These are phyloP conservation scores for Anastrepha obliqua DNA, from an alignment of 1,140 invertebrate genomes.

Conservation along the genomic window DNA sequence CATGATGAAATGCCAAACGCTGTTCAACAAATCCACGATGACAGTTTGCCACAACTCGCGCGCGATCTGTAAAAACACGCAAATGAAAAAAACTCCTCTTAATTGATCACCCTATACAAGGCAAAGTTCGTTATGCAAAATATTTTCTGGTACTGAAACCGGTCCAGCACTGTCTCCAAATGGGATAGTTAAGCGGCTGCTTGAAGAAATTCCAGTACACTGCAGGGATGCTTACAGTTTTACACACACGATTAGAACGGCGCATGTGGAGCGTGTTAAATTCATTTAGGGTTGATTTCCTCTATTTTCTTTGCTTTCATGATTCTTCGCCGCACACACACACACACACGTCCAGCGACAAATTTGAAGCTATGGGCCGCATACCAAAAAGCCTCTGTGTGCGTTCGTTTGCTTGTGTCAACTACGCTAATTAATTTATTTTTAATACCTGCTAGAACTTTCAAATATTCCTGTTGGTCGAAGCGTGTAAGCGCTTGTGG, in stretches of 20 bases:
- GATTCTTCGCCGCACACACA: not conserved
- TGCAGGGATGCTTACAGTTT: not conserved
- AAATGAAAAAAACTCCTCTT: no score
- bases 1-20: no score
- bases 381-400: no score
- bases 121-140: no score
- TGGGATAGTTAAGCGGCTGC: not conserved
- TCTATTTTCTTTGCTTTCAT: slow-evolving; percentile 2
- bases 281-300: slow-evolving; percentile 55
- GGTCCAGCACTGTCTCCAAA: not conserved
- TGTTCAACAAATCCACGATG: no score
- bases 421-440: slow-evolving; percentile 55
- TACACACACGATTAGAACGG: not conserved
- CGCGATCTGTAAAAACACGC: no score
- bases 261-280: slow-evolving; percentile 27
- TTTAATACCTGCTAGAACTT: slow-evolving; percentile 55
- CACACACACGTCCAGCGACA: not conserved
- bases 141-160: no score
- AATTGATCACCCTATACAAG: no score
- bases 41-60: no score
- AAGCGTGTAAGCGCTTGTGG: not conserved
- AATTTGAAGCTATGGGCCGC: no score
- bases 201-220: not conserved
- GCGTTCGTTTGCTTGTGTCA: not conserved
- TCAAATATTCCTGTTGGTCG: not conserved